Evolutionary conservation across 1,140 invertebrate genomes (phyloP).

Genomic region (Druon quercuslanigerum): DNA sequence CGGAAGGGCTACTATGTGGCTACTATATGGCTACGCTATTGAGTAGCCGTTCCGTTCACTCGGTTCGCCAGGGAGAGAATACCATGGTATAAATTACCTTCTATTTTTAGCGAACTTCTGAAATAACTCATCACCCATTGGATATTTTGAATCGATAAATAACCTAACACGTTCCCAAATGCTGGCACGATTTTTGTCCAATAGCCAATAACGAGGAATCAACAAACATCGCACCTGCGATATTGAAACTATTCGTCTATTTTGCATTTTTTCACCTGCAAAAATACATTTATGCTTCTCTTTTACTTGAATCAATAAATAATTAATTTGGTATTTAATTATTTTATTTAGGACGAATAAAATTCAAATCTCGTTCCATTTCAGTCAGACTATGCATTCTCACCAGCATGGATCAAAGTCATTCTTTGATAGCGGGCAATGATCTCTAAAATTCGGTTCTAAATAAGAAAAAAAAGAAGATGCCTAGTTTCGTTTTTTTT

Average conservation of each 20-base stretch:
- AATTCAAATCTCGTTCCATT: no score
- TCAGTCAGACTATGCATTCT: no score
- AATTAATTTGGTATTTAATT: background rate
- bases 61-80: no score
- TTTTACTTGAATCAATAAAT: background rate
- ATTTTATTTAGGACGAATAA: no score
- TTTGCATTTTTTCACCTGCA: constrained; percentile 79
- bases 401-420: no score
- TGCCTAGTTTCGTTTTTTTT: no score
- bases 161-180: constrained; percentile 79
- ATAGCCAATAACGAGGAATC: constrained; percentile 79
- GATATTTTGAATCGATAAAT: constrained; percentile 79
- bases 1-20: no score
- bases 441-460: no score
- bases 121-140: constrained; percentile 76
- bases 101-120: constrained; percentile 74
- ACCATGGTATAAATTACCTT: constrained; percentile 52
- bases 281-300: constrained; percentile 41
- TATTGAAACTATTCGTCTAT: constrained; percentile 78
- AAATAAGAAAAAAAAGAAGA: no score
- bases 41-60: no score
- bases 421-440: no score
- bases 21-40: no score
- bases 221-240: constrained; percentile 77
- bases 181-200: constrained; percentile 79